Base-by-base conservation (phyloP, 2,888 invertebrate species). In the Azorinus chamasolen region DNA sequence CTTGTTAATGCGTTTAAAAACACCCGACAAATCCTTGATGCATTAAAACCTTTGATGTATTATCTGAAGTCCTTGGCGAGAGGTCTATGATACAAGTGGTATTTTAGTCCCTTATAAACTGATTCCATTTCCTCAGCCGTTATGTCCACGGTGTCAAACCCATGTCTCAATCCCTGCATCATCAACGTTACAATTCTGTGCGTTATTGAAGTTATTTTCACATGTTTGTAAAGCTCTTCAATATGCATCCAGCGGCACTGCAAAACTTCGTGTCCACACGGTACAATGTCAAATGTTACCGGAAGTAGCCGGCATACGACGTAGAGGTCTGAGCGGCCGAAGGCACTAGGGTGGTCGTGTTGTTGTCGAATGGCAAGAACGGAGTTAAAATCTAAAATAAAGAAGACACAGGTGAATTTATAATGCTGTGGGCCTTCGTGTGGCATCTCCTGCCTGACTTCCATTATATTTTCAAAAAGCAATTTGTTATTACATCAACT, bases 241-340 rank as follows among this genome's bases (percentile, higher is more conserved):
- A 91, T 66, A 6, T 73, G 59, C 87, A 91, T 91, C 92, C 92
- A 92, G 63, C 83, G 78, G 63, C 91, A 91, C 10, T 79, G 75
- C 16, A 74, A 79, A 14, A 92, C 89, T 82, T 92, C 92, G 18
- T 84, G 77, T 14, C 68, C 68, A 78, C 91, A 91, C 5, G 88
- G 89, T 24, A 71, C 63, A 16, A 92, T 84, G 59, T 91, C 89
- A 66, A 83, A 88, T 20, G 87, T 89, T 25, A 87, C 37, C 20
- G 92, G 90, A 50, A 65, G 85, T 50, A 92, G 71, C n/a, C 91
- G 86, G 74, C 92, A 92, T 5, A 92, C 83, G 32, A 91, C 79
- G 79, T 89, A 92, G 14, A 92, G 66, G 69, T 92, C 92, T 8
- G 92, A 92, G 18, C 92, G 86, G 2, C 92, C 92, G 70, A 89